Base-by-base conservation (phyloP, 2,797 vertebrate genomes). In the Sciurus vulgaris region DNA sequence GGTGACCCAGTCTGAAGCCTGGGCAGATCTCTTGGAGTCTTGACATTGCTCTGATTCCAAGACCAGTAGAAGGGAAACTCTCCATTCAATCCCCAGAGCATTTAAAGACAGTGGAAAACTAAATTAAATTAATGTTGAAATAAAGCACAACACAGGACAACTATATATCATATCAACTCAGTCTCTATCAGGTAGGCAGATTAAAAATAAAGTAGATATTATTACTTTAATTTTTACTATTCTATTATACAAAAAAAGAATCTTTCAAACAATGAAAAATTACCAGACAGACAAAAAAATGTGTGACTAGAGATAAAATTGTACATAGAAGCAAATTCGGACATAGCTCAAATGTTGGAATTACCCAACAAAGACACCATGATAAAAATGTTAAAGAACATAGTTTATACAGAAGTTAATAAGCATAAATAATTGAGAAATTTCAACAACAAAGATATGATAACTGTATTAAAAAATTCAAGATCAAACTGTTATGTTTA, bases 181-280 rank as follows among this genome's bases (percentile, higher is more conserved):
- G 7, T 63, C 15, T 3, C 56, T 72, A 11, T 24, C 11, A n/a
- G 35, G 8, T 51, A n/a, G 35, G 13, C 56, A 35, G 22, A 51
- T 30, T 81, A 8, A 93, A 76, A 96, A 18, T 28, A 17, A 73
- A 72, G n/a, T 28, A 73, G 59, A 77, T 91, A 20, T 74, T 69
- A 83, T 54, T 82, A 63, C 20, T 56, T 79, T 63, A 69, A 22
- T 76, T 84, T 69, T 56, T 83, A 67, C 28, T 87, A 24, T 56
- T 44, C 24, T 65, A 59, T 74, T 84, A 81, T 41, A 82, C 20
- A 93, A 47, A 95, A 84, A 95, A 84, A 33, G 6, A n/a, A n/a
- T 20, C 22, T 82, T 51, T 17, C 7, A 72, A 77, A 59, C 38
- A 92, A 72, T 61, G 17, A 91, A 61, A 94, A n/a, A 81, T 41